Conservation (phyloP, 2,113 vertebrate species). For the Mixornis gularis region DNA sequence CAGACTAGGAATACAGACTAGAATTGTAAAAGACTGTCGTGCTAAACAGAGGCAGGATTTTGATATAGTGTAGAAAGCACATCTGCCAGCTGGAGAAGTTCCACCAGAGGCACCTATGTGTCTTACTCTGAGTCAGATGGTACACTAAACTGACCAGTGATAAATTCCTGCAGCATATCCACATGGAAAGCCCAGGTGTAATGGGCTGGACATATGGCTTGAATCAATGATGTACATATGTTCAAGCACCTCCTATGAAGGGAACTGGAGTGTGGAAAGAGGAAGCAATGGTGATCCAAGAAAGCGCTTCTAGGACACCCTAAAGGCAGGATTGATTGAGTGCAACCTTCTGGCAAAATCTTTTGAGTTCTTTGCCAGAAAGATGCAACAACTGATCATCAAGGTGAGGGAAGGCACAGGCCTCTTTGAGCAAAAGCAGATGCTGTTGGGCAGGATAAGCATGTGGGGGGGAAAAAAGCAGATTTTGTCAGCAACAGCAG, state of each 20-base stretch:
- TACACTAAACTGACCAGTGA: constrained; percentile 41
- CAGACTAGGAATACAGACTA: not conserved
- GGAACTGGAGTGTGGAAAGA: constrained; percentile 48
- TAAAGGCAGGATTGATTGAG: constrained; percentile 62
- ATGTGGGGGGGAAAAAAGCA: not conserved
- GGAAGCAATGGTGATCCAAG: constrained; percentile 46
- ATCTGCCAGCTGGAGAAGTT: constrained; percentile 57
- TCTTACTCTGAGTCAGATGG: constrained; percentile 43
- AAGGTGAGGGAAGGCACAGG: constrained; percentile 41
- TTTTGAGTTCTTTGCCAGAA: constrained; percentile 59
- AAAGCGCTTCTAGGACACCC: constrained; percentile 49
- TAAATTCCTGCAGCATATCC: constrained; percentile 33
- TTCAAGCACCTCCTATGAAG: constrained; percentile 37
- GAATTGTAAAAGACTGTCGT: not conserved
- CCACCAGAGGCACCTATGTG: constrained; percentile 28
- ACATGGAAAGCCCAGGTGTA: constrained; percentile 50
- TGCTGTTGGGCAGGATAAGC: constrained; percentile 8
- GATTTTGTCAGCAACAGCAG: constrained; percentile 14
- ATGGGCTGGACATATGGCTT: constrained; percentile 56
- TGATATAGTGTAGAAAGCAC: not conserved
- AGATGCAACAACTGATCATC: constrained; percentile 40
- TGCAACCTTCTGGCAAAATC: constrained; percentile 55
- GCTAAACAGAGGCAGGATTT: not conserved
- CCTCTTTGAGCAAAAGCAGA: constrained; percentile 55
- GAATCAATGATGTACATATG: constrained; percentile 50